phyloP scores from a whole-genome alignment of 2,797 vertebrate genomes.

The Erithacus rubecula region DNA sequence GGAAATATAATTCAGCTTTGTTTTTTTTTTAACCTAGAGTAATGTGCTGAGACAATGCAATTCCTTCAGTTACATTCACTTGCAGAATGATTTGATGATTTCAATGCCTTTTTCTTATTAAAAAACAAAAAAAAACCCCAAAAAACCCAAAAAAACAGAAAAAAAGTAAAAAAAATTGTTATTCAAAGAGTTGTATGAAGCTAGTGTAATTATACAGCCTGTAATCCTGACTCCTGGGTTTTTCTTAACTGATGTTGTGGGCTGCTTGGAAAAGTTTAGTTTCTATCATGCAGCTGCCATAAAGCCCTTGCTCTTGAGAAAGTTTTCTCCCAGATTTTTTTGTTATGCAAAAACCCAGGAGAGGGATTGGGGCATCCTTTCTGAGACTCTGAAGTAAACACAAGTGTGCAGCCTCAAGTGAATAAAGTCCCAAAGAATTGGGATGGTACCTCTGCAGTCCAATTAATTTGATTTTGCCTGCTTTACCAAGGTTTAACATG shows the following conservation, averaged over 20 bases:
- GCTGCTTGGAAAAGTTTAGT: background rate
- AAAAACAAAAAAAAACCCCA: background rate
- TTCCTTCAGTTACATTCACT: background rate
- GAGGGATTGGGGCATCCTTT: background rate
- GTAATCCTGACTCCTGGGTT: background rate
- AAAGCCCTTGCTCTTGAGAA: background rate
- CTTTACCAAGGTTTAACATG: background rate
- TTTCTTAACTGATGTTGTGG: background rate
- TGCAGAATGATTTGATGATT: background rate
- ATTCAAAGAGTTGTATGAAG: too few relatives aligned
- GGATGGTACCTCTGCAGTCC: background rate
- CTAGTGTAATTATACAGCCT: background rate
- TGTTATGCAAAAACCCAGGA: background rate
- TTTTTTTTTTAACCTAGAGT: background rate
- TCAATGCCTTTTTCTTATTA: background rate
- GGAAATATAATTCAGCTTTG: background rate
- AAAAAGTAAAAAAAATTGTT: too few relatives aligned
- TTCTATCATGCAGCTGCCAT: background rate
- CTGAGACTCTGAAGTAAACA: background rate
- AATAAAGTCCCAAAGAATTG: background rate
- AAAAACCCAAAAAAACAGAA: rapidly evolving
- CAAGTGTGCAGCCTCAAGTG: background rate
- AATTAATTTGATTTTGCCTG: background rate
- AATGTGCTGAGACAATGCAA: background rate
- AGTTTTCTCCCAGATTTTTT: background rate